Conservation (phyloP, 2,797 vertebrate species). For the Coregonus sp. region DNA sequence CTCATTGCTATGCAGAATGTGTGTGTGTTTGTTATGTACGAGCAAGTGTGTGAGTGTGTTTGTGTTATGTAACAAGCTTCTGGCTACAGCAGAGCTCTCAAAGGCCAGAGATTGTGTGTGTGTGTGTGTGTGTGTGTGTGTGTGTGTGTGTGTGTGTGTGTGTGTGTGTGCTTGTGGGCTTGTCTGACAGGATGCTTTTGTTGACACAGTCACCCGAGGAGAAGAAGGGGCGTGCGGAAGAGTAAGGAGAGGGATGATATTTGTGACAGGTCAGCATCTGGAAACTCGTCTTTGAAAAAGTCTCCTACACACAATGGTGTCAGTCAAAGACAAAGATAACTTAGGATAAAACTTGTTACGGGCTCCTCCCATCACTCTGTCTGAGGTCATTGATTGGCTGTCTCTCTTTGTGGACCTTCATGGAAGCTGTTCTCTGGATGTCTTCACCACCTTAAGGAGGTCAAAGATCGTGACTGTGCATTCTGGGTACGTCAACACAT, state of each 20-base stretch:
- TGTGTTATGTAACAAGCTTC: background rate
- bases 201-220: background rate
- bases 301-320: slow-evolving; percentile 72
- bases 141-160: background rate
- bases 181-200: background rate
- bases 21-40: background rate
- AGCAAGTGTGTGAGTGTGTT: background rate
- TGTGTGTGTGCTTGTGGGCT: background rate
- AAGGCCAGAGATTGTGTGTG: background rate
- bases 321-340: background rate
- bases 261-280: slow-evolving; percentile 69
- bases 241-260: background rate
- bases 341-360: background rate
- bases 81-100: background rate
- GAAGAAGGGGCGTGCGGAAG: background rate
- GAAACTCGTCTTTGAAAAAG: slow-evolving; percentile 83
- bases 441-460: slow-evolving; percentile 80
- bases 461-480: slow-evolving; percentile 84
- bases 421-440: slow-evolving; percentile 72
- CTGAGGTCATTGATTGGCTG: background rate
- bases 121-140: too few species aligned
- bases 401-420: slow-evolving; percentile 65
- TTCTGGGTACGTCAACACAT: slow-evolving; percentile 77
- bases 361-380: background rate
- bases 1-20: background rate